Conservation (phyloP, 2,113 vertebrate genomes). For the Xiphorhynchus elegans region DNA sequence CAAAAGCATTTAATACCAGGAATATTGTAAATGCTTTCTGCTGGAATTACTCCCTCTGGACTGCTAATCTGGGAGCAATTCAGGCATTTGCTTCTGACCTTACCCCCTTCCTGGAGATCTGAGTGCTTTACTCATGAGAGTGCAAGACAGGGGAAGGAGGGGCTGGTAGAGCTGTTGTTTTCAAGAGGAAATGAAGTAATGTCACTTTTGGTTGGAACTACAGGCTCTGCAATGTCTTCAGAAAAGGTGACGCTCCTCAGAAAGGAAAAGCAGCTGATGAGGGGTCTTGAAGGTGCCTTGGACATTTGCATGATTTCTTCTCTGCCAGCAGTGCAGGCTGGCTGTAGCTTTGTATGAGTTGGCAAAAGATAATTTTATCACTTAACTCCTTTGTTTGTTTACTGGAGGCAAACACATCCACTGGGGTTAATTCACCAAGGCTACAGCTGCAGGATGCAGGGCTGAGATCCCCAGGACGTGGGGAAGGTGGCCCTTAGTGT, state of each 20-base stretch:
- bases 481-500: neutral
- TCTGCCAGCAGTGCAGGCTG: neutral
- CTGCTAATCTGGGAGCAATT: constrained; percentile 70
- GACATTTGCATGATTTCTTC: accelerated
- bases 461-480: neutral
- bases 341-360: neutral
- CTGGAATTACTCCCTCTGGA: constrained; percentile 62
- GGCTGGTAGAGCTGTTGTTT: constrained; percentile 54
- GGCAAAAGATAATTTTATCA: neutral
- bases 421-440: neutral
- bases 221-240: constrained; percentile 20
- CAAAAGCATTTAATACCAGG: constrained; percentile 64
- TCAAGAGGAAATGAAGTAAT: constrained; percentile 72
- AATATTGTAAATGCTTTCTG: constrained; percentile 71
- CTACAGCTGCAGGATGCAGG: neutral
- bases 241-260: neutral
- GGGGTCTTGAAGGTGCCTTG: neutral
- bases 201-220: constrained; percentile 43
- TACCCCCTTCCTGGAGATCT: constrained; percentile 55
- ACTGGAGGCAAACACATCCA: neutral
- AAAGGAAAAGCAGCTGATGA: neutral
- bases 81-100: constrained; percentile 61
- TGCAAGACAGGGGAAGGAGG: neutral
- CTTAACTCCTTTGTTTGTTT: neutral
- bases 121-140: neutral